These are phyloP conservation scores for Elmis aenea DNA, from an alignment of 2,888 invertebrate species.

Conservation along the genomic window DNA sequence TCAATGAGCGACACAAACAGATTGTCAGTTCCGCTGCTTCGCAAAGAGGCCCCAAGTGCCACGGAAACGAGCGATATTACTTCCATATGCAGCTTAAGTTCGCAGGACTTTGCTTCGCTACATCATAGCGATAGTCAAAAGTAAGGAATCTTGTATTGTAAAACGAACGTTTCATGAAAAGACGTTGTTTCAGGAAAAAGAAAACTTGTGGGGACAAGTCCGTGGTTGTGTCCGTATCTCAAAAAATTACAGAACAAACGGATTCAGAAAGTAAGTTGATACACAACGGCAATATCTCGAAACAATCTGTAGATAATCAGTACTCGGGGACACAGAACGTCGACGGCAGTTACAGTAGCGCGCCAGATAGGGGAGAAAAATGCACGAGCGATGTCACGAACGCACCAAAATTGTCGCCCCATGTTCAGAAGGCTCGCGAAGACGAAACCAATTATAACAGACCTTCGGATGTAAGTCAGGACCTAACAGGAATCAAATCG, in stretches of 20 bases:
- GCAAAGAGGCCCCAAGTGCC: conserved; percentile 56
- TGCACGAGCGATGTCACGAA: too few relatives aligned
- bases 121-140: conserved; percentile 52
- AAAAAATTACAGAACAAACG: conserved; percentile 28
- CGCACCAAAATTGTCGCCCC: too few relatives aligned
- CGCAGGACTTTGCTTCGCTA: conserved; percentile 51
- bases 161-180: conserved; percentile 1
- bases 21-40: conserved; percentile 46
- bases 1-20: conserved; percentile 41
- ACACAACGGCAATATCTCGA: background rate
- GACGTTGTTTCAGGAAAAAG: conserved; percentile 24
- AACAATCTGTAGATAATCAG: too few relatives aligned
- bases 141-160: conserved; percentile 28
- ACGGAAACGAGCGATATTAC: conserved; percentile 70
- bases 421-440: too few relatives aligned
- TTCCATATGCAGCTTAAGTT: conserved; percentile 65
- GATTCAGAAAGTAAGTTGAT: background rate
- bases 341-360: too few relatives aligned
- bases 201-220: too few relatives aligned
- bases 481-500: too few relatives aligned
- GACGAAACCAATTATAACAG: too few relatives aligned
- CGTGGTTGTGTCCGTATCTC: conserved; percentile 29
- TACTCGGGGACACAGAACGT: too few relatives aligned
- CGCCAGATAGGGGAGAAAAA: too few relatives aligned
- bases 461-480: too few relatives aligned